These are phyloP conservation scores for Drosophila lacteicornis DNA, from an alignment of 1,140 invertebrate species.

Conservation along the genomic window DNA sequence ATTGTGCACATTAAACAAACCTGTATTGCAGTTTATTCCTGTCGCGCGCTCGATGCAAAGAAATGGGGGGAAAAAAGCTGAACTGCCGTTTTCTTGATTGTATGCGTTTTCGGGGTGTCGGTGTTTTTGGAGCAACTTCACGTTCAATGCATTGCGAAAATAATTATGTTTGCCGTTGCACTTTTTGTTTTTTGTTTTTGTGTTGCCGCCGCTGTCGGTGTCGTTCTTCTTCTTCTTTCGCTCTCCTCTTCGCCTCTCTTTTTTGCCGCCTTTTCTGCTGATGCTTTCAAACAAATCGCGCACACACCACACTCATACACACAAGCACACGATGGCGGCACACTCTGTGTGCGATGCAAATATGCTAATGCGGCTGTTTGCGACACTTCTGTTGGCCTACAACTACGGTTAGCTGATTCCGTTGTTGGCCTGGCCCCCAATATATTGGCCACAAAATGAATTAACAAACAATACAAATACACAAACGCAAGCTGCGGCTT, in stretches of 20 bases:
- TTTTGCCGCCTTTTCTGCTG: slow-evolving; percentile 80
- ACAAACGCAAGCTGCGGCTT: slow-evolving; percentile 28
- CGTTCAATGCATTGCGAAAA: slow-evolving; percentile 73
- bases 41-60: slow-evolving; percentile 60
- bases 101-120: slow-evolving; percentile 50
- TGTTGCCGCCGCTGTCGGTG: slow-evolving; percentile 26
- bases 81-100: slow-evolving; percentile 35
- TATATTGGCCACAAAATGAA: slow-evolving; percentile 33
- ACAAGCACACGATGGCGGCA: slow-evolving; percentile 27
- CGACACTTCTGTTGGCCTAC: slow-evolving; percentile 32
- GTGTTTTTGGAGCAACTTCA: slow-evolving; percentile 57
- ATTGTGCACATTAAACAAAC: slow-evolving; percentile 71
- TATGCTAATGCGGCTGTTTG: slow-evolving; percentile 50
- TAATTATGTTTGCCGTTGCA: slow-evolving; percentile 78
- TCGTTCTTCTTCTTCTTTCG: slow-evolving; percentile 37
- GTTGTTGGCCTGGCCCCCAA: slow-evolving; percentile 24
- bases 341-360: slow-evolving; percentile 34
- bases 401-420: slow-evolving; percentile 29
- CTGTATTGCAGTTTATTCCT: slow-evolving; percentile 73
- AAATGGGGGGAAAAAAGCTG: slow-evolving; percentile 26
- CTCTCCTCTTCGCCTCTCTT: slow-evolving; percentile 30
- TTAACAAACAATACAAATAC: slow-evolving; percentile 38
- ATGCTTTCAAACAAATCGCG: slow-evolving; percentile 60
- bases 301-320: slow-evolving; percentile 26
- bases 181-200: slow-evolving; percentile 49